A percentile compares a stretch with the other conserved stretches of the same genome.
Evolutionary conservation across 2,888 invertebrate genomes (phyloP).

Genomic region (Mythimna ferrago): DNA sequence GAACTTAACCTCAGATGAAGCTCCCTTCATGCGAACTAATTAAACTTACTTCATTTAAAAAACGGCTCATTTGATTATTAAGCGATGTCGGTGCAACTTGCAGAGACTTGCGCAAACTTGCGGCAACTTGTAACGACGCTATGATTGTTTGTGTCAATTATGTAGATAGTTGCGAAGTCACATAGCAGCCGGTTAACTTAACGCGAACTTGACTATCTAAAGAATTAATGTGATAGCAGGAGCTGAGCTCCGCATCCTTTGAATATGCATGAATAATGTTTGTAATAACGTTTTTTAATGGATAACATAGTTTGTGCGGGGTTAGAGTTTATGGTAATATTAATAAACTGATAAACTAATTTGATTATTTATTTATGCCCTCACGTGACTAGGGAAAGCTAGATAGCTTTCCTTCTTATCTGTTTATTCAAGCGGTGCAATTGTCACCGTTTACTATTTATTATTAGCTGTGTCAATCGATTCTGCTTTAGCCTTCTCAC

Average conservation of each 20-base stretch:
- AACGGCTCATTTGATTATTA: conserved; percentile 4
- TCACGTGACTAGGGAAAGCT: too few species aligned
- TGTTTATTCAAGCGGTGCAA: neutral
- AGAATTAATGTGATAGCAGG: neutral
- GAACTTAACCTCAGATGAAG: neutral
- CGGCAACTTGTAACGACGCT: conserved; percentile 26
- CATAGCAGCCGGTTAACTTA: conserved; percentile 28
- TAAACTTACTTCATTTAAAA: conserved; percentile 33
- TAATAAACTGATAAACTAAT: too few species aligned
- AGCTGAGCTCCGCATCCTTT: neutral
- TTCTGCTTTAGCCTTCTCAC: conserved; percentile 27
- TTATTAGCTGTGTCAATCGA: conserved; percentile 42
- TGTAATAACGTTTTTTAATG: neutral
- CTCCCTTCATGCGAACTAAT: conserved; percentile 28
- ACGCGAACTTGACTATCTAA: conserved; percentile 22
- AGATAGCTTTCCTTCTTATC: too few species aligned
- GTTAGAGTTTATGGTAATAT: too few species aligned
- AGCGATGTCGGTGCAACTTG: conserved; percentile 5
- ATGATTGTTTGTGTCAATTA: conserved; percentile 45
- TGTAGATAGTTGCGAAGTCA: conserved; percentile 51
- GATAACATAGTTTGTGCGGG: neutral
- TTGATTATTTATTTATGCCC: too few species aligned
- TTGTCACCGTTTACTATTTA: conserved; percentile 4
- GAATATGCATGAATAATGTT: conserved; percentile 33
- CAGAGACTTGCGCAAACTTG: conserved; percentile 7